Conservation (phyloP, 2,113 vertebrate species). For the Platysternon megacephalum region DNA sequence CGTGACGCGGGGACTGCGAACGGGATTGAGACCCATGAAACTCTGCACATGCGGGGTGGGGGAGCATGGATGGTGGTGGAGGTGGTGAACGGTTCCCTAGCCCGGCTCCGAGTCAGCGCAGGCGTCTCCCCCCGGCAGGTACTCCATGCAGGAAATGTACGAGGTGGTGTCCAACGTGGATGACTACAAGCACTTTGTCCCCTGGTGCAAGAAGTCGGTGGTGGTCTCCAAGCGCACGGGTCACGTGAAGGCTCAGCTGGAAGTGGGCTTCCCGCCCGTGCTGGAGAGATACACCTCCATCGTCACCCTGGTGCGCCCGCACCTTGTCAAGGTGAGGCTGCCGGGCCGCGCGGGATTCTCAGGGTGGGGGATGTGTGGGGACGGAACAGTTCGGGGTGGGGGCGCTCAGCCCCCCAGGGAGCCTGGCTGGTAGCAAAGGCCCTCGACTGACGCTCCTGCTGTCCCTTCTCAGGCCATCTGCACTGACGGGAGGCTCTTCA, state of each 20-base stretch:
- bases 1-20: too few species aligned
- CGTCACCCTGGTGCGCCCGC: constrained; percentile 91
- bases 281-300: constrained; percentile 94
- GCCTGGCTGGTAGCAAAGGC: neutral
- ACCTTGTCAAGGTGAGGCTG: constrained; percentile 90
- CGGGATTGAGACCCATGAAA: neutral
- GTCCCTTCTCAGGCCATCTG: constrained; percentile 84
- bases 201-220: constrained; percentile 95
- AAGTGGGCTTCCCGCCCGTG: constrained; percentile 93
- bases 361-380: too few species aligned
- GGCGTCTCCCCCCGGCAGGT: constrained; percentile 74
- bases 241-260: constrained; percentile 90
- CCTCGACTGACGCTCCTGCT: neutral
- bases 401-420: rapidly evolving
- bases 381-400: too few species aligned
- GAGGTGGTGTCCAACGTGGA: constrained; percentile 94
- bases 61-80: too few species aligned
- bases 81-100: neutral
- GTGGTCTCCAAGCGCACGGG: constrained; percentile 88
- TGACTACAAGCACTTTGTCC: constrained; percentile 94
- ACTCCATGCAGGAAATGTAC: constrained; percentile 96
- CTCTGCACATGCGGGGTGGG: neutral
- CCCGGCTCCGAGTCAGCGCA: neutral
- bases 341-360: rapidly evolving
- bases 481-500: constrained; percentile 94